Conservation (phyloP, 2,888 invertebrate genomes). For the Frankliniella intonsa region DNA sequence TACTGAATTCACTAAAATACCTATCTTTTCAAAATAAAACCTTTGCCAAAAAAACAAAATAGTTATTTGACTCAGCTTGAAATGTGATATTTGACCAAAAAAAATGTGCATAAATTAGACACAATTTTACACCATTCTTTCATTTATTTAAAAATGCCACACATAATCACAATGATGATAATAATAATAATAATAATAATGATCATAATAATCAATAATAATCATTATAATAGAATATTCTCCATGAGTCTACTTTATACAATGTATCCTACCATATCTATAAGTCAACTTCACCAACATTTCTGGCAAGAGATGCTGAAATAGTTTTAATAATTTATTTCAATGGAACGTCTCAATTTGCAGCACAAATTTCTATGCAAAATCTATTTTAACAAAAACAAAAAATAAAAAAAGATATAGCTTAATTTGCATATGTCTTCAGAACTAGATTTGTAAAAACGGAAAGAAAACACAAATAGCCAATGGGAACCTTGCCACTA, state of each 20-base stretch:
- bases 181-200: conserved; percentile 21
- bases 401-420: neutral
- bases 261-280: conserved; percentile 23
- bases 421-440: neutral
- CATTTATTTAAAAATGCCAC: conserved; percentile 27
- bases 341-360: neutral
- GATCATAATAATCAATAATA: neutral
- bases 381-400: conserved; percentile 13
- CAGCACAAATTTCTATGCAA: neutral
- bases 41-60: neutral
- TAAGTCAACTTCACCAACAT: conserved; percentile 25
- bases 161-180: conserved; percentile 21
- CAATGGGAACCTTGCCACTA: neutral
- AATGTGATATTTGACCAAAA: neutral
- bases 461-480: neutral
- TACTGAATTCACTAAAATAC: conserved; percentile 3
- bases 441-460: neutral
- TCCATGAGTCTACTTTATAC: conserved; percentile 24
- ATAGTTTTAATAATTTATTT: conserved; percentile 21
- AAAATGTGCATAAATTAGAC: neutral
- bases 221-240: conserved; percentile 19
- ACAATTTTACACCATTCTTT: neutral
- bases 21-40: neutral
- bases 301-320: conserved; percentile 24
- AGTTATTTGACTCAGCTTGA: neutral